These are phyloP conservation scores for Abrostola tripartita DNA, from an alignment of 2,888 invertebrate genomes.

Conservation along the genomic window DNA sequence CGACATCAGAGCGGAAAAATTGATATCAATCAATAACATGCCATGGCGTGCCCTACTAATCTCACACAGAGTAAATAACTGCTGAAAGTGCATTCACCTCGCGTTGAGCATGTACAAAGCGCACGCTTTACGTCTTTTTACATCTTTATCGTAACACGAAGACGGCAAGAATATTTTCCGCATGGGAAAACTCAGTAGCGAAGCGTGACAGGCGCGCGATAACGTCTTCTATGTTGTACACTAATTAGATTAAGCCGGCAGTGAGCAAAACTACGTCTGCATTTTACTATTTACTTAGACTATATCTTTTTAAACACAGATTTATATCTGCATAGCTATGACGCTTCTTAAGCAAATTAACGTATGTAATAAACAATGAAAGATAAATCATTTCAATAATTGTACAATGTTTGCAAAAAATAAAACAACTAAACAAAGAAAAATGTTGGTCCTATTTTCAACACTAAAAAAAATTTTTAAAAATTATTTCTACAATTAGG, in stretches of 20 bases:
- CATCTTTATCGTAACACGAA: constrained; percentile 66
- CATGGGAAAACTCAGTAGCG: constrained; percentile 69
- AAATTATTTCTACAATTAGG: constrained; percentile 12
- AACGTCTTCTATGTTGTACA: constrained; percentile 70
- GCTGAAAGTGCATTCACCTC: constrained; percentile 67
- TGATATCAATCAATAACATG: constrained; percentile 77
- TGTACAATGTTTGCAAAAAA: no score
- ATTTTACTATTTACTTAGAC: constrained; percentile 55
- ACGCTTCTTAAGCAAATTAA: constrained; percentile 1
- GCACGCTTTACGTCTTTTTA: constrained; percentile 67
- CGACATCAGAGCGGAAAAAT: constrained; percentile 64
- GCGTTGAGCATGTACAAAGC: constrained; percentile 54
- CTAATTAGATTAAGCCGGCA: constrained; percentile 76
- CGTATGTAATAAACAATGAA: not conserved
- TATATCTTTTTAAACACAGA: constrained; percentile 47
- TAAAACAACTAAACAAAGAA: not conserved
- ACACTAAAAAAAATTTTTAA: constrained; percentile 3
- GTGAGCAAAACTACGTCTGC: constrained; percentile 61
- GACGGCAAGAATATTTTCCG: constrained; percentile 75
- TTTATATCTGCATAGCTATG: constrained; percentile 10
- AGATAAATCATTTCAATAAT: not conserved
- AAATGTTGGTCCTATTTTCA: constrained; percentile 9
- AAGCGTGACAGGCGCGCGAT: constrained; percentile 74
- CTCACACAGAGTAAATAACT: constrained; percentile 58
- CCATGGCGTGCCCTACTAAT: constrained; percentile 69